Evolutionary conservation across 2,888 invertebrate species (phyloP), one percentile per base, ranked within the genome.

Genomic region (Ennomos fuscantarius): DNA sequence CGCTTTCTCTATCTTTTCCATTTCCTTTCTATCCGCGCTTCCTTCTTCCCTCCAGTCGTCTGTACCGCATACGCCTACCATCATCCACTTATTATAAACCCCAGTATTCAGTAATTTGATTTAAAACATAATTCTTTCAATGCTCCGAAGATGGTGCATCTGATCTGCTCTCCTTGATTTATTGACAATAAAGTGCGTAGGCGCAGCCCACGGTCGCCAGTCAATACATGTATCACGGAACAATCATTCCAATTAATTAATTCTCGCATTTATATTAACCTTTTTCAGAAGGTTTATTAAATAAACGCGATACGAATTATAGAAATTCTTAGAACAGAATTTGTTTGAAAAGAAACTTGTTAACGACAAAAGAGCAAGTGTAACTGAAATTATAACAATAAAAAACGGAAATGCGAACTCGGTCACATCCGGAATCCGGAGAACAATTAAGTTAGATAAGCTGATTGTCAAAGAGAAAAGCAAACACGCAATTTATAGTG

Each of bases 161-260:
- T 72, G 73, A 76, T 62, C 64, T 63, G 50, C 63, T 70, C 69
- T 66, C 60, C 62, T 68, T 75, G 81, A 84, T 84, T 82, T 83
- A 84, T 60, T 44, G 73, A 68, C 64, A 65, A 62, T 59, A 64
- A 55, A 49, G 52, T 74, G 82, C 78, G 84, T 82, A 64, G 84
- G 85, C 79, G 82, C 84, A 79, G 40, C 83, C 85, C 78, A 84
- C 84, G 64, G 71, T 69, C 73, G 66, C 73, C 75, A 52, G 12
- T 13, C 33, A 32, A 41, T 53, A 53, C 41, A 11, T 45, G n/a
- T n/a, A 49, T 33, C 41, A 31, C 39, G 48, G 53, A 74, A 66
- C 63, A 71, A 75, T 76, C 45, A 49, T 46, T 32, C 13, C 24
- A 55, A 52, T 55, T 50, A 63, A 63, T 60, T 62, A 61, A 49